phyloP scores from a whole-genome alignment of 2,797 vertebrate genomes.

The Ambastaia sidthimunki region DNA sequence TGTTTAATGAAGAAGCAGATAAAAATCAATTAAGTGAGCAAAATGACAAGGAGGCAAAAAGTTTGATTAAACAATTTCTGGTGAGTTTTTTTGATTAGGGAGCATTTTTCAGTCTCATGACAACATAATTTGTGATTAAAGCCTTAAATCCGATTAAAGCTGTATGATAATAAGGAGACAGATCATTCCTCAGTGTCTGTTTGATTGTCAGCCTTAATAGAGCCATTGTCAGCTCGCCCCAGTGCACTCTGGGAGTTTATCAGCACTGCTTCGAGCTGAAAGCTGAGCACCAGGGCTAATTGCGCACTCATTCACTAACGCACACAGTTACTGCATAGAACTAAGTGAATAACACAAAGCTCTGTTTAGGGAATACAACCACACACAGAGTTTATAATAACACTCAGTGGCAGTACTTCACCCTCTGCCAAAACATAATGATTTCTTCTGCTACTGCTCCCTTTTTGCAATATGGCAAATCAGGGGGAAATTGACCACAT shows the following conservation, averaged over 20 bases:
- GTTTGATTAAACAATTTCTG: constrained; percentile 38
- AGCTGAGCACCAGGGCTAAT: constrained; percentile 48
- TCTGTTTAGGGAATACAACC: constrained; percentile 50
- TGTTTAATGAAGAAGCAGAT: constrained; percentile 1
- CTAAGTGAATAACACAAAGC: constrained; percentile 46
- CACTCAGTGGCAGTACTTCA: constrained; percentile 68
- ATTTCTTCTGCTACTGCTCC: constrained; percentile 21
- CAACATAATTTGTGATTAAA: constrained; percentile 32
- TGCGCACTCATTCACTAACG: constrained; percentile 33
- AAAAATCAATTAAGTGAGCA: constrained; percentile 26
- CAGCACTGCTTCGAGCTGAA: constrained; percentile 58
- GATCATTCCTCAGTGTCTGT: constrained; percentile 63
- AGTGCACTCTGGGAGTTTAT: constrained; percentile 62
- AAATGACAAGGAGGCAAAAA: constrained; percentile 27
- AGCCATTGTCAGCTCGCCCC: constrained; percentile 64
- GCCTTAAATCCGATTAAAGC: constrained; percentile 45
- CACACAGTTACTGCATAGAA: constrained; percentile 33
- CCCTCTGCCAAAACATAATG: constrained; percentile 59
- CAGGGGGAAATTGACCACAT: constrained; percentile 22
- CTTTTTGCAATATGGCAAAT: constrained; percentile 49
- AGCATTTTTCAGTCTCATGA: constrained; percentile 24
- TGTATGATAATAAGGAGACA: constrained; percentile 69
- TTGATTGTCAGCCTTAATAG: constrained; percentile 71
- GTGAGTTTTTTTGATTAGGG: constrained; percentile 36
- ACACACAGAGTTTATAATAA: constrained; percentile 60